Base-by-base conservation (phyloP, 2,888 invertebrate species). In the Pemphredon lugubris region DNA sequence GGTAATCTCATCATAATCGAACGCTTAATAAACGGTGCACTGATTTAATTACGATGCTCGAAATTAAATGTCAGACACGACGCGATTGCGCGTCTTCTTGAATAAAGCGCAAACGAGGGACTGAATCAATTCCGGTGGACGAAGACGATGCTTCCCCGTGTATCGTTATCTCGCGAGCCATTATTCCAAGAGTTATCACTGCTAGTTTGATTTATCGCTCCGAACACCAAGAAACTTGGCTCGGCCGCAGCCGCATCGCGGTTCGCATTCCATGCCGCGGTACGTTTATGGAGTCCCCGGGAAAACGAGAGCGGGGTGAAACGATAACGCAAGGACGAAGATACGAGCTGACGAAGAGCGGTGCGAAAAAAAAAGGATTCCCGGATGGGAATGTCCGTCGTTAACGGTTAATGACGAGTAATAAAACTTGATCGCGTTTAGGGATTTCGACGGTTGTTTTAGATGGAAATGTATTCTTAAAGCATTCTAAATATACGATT, bases 151-250 rank as follows among this genome's bases (percentile, higher is more conserved):
- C 60, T 67, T 75, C 55, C 63, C 60, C 55, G 58, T 75, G 75
- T 83, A 82, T 79, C 80, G 78, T 82, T 83, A 84, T 84, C 84
- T 79, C 68, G 61, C 70, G 58, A 60, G 73, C 83, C 82, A 82
- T 80, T 83, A 82, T 83, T 84, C 78, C 75, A 77, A 53, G 73
- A 78, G 78, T 82, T 84, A 83, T 83, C 83, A 74, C 68, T 47
- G 74, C 64, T 53, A 47, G 71, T 80, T 83, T 84, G 81, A 84
- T 83, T 83, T 83, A 84, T 83, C 75, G 75, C 45, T 14, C 58
- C 42, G 47, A 51, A 32, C 65, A 50, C 73, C 66, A 76, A 79
- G 77, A 71, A 79, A 78, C 74, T 79, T 72, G 66, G 64, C 70
- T 34, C 54, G 42, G 48, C 18, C 57, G 59, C 59, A 44, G 55